phyloP scores from a whole-genome alignment of 2,113 vertebrate genomes.

The Sphyrna mokarran region DNA sequence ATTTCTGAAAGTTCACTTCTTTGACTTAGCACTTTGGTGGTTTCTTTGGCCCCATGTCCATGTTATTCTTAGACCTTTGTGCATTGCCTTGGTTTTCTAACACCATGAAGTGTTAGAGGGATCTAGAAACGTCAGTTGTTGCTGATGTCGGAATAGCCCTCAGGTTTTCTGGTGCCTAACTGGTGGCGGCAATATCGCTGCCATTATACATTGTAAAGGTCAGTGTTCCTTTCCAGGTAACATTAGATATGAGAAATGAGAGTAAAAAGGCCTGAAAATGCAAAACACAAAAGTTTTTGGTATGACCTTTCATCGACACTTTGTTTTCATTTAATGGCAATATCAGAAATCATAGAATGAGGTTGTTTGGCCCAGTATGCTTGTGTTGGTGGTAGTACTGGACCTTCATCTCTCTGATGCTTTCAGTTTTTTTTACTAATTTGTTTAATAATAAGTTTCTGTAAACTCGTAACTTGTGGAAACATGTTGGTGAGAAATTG shows the following conservation, averaged over 20 bases:
- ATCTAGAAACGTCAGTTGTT: neutral
- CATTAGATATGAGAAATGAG: neutral
- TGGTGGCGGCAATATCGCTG: neutral
- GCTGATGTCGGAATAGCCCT: neutral
- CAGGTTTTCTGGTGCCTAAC: neutral
- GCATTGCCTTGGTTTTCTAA: neutral
- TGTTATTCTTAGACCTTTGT: neutral
- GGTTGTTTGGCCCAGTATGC: neutral
- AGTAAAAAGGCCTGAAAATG: neutral
- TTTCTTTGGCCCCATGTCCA: neutral
- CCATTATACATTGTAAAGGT: neutral
- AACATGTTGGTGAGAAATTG: neutral
- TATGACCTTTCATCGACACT: neutral
- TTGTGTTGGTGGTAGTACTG: neutral
- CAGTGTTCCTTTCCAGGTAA: neutral
- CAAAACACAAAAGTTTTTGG: neutral
- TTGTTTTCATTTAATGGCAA: neutral
- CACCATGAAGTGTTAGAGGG: neutral
- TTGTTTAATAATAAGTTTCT: neutral
- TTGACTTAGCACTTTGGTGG: neutral
- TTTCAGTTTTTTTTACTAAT: neutral
- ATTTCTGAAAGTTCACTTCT: neutral
- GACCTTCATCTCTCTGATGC: neutral
- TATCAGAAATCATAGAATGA: neutral
- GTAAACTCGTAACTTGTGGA: neutral